phyloP scores from a whole-genome alignment of 2,888 invertebrate species.

The Lutraria lutraria region DNA sequence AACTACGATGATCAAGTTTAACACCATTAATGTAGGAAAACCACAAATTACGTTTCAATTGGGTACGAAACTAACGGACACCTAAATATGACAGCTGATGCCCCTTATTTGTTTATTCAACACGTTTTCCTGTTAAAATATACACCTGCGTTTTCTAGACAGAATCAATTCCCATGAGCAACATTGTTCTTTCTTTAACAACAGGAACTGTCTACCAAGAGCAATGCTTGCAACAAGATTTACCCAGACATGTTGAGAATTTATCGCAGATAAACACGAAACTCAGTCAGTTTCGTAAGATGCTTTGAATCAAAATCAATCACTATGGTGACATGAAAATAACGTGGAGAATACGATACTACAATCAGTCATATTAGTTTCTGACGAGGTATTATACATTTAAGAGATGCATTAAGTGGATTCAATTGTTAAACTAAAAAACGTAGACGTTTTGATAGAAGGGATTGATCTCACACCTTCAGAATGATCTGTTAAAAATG shows the following conservation, averaged over 20 bases:
- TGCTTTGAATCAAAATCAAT: not conserved
- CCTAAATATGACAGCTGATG: not conserved
- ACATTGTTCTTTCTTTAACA: not conserved
- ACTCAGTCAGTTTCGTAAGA: not conserved
- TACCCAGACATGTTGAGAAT: not conserved
- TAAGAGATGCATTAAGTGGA: not conserved
- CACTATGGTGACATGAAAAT: not conserved
- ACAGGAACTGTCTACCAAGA: not conserved
- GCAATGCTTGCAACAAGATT: not conserved
- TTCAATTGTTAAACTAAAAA: too few species aligned
- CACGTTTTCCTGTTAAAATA: not conserved
- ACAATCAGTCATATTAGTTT: not conserved
- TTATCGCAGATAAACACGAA: not conserved
- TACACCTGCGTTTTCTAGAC: not conserved
- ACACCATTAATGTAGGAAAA: not conserved
- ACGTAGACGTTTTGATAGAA: too few species aligned
- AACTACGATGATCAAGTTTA: too few species aligned
- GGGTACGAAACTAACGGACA: not conserved
- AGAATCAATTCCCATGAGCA: not conserved
- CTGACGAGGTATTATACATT: not conserved
- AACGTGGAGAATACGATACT: not conserved
- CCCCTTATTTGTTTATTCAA: not conserved
- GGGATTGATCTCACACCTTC: too few species aligned
- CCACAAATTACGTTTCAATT: not conserved
- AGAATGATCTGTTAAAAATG: too few species aligned